phyloP scores from a whole-genome alignment of 2,888 invertebrate species.

The Melipona beecheii region DNA sequence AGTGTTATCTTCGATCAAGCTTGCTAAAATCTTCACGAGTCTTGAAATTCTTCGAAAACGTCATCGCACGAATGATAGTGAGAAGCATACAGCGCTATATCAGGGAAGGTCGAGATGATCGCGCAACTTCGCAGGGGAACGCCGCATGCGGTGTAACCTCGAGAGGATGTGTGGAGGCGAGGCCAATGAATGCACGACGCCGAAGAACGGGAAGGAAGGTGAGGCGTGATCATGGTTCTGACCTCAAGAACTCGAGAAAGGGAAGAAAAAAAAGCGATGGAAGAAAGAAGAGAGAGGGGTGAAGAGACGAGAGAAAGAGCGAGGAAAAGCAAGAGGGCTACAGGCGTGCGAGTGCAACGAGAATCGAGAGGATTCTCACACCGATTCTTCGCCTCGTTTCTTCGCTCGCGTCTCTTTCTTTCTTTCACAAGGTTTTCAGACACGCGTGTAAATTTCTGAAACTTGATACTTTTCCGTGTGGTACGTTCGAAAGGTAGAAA shows the following conservation, averaged over 20 bases:
- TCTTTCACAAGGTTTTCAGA: conserved; percentile 4
- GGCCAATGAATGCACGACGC: conserved; percentile 74
- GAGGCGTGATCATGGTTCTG: conserved; percentile 74
- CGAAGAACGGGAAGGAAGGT: conserved; percentile 73
- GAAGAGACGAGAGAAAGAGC: conserved; percentile 27
- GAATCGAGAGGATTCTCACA: conserved; percentile 38
- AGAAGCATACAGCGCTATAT: conserved; percentile 30
- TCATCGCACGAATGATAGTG: background rate
- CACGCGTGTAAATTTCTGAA: conserved; percentile 42
- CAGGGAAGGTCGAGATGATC: conserved; percentile 43
- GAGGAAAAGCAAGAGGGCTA: conserved; percentile 9
- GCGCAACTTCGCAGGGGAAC: conserved; percentile 40
- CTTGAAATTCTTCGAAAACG: background rate
- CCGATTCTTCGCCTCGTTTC: conserved; percentile 55
- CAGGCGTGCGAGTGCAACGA: conserved; percentile 34
- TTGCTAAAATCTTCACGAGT: background rate
- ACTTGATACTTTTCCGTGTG: conserved; percentile 40
- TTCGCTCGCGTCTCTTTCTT: conserved; percentile 44
- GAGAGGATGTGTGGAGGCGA: conserved; percentile 68
- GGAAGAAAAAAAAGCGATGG: conserved; percentile 28
- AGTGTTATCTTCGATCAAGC: background rate
- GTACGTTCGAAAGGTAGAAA: conserved; percentile 39
- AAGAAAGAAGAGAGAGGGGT: background rate
- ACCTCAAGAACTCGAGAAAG: conserved; percentile 74
- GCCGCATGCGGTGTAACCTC: conserved; percentile 52